Percentiles rank a stretch among this genome's conserved stretches.
Conservation (phyloP, 2,888 invertebrate genomes). For the Sialis lutaria region DNA sequence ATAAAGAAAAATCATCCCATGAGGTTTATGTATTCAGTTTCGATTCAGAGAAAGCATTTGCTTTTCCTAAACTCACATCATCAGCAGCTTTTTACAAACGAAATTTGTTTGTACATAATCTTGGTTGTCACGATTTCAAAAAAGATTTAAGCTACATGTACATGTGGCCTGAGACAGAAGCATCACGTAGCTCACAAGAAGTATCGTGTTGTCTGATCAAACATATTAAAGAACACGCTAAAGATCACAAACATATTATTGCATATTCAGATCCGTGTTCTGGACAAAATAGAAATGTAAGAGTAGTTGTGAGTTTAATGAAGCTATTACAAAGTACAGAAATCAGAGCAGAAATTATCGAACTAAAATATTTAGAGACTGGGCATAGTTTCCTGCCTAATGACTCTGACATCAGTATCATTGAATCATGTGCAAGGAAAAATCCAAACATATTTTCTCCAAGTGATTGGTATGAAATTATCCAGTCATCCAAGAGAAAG, state of each 20-base stretch:
- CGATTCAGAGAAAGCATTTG: constrained; percentile 12
- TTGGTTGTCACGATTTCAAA: constrained; percentile 10
- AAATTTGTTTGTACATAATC: constrained; percentile 11
- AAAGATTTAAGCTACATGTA: constrained; percentile 12
- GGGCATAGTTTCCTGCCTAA: constrained; percentile 9
- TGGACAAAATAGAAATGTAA: constrained; percentile 9
- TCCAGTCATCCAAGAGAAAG: no score
- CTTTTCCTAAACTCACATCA: constrained; percentile 12
- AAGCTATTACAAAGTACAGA: constrained; percentile 9
- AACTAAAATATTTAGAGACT: constrained; percentile 9
- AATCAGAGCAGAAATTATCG: constrained; percentile 10
- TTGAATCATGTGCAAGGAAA: constrained; percentile 9
- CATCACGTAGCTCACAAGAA: constrained; percentile 13
- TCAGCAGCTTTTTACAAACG: constrained; percentile 7
- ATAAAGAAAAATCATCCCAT: constrained; percentile 10
- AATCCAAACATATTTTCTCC: constrained; percentile 2
- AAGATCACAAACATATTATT: constrained; percentile 8
- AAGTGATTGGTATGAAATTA: background rate
- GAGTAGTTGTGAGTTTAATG: constrained; percentile 9
- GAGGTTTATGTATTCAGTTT: constrained; percentile 12
- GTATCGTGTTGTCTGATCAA: constrained; percentile 10
- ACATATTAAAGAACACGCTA: constrained; percentile 10
- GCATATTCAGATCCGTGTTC: constrained; percentile 8
- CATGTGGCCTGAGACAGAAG: constrained; percentile 13
- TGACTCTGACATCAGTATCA: constrained; percentile 9